Base-by-base conservation (phyloP, 1,140 invertebrate species). In the Phymorhynchus buccinoides region DNA sequence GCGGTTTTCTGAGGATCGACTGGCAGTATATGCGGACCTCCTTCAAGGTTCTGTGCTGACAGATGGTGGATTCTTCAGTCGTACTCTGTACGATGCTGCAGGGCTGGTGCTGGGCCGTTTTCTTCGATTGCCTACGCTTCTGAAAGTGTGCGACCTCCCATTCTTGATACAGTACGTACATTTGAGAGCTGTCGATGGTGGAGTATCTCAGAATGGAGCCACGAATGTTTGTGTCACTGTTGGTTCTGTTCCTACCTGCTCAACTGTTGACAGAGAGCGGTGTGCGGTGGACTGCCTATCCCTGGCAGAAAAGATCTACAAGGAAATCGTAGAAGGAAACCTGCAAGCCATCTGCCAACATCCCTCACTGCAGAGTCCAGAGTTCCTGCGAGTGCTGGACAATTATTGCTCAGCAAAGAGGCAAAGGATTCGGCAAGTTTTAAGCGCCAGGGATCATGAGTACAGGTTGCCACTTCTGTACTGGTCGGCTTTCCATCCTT, bases 81-180 rank as follows among this genome's bases (percentile, higher is more conserved):
- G 81, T 56, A n/a, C 44, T 16, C 41, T 83, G 12, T 83, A 83
- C 66, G 81, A 83, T 18, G 81, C 81, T 71, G 48, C 30, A 12
- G 81, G 81, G 12, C 81, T 83, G 27, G 81, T 41, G 16, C 6
- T 83, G 0, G 81, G 81, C 3, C 37, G 81, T 7, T 56, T 35
- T 9, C 30, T 71, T 32, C 37, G 32, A 6, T 7, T 83, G 37
- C 81, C 81, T 16, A 71, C 44, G 6, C 39, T 83, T 37, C 81
- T 83, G 27, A 83, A 73, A n/a, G 41, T 83, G 12, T 83, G 81
- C 32, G 81, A 83, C 62, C 1, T 83, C 22, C 27, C n/a, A 14
- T 83, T 83, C 41, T 39, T 83, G 1, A 39, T 42, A 18, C 4
- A 16, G 27, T 44, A 83, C 37, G 62, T 83, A 27, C 62, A 37